Conservation (phyloP, 1,140 invertebrate species). For the Rhagoletis pomonella region DNA sequence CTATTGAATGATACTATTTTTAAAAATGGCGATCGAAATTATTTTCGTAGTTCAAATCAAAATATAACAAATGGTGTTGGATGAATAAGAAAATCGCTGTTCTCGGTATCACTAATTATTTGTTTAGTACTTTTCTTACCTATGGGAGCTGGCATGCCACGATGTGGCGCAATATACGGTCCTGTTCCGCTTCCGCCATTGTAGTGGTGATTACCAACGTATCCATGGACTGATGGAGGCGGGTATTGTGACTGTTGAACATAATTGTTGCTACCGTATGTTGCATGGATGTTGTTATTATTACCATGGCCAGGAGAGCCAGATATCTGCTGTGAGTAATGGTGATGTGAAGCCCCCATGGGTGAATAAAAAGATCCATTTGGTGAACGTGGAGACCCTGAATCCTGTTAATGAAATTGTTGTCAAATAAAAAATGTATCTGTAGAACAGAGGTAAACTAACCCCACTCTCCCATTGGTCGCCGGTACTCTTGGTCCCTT, state of each 20-base stretch:
- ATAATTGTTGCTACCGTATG: constrained; percentile 63
- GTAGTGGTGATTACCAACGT: constrained; percentile 71
- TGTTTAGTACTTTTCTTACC: constrained; percentile 58
- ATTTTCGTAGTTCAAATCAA: too few species aligned
- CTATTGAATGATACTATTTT: too few species aligned
- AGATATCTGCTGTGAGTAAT: constrained; percentile 72
- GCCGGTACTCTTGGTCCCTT: constrained; percentile 64
- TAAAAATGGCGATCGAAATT: too few species aligned
- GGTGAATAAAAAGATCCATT: constrained; percentile 72
- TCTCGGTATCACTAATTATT: too few species aligned
- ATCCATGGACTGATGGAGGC: constrained; percentile 66
- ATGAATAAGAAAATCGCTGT: too few species aligned
- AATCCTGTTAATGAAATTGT: constrained; percentile 63
- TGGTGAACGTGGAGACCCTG: constrained; percentile 70
- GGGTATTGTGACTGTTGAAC: constrained; percentile 65
- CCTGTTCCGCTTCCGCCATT: constrained; percentile 71
- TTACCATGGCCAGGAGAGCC: constrained; percentile 67
- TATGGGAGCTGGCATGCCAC: constrained; percentile 74
- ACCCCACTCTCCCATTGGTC: constrained; percentile 72
- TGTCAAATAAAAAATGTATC: not conserved
- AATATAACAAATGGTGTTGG: too few species aligned
- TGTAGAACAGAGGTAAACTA: constrained; percentile 58
- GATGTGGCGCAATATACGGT: constrained; percentile 75
- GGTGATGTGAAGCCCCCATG: constrained; percentile 75
- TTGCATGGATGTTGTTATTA: constrained; percentile 61